Evolutionary conservation across 2,113 vertebrate species (phyloP).

Genomic region (Willisornis vidua): DNA sequence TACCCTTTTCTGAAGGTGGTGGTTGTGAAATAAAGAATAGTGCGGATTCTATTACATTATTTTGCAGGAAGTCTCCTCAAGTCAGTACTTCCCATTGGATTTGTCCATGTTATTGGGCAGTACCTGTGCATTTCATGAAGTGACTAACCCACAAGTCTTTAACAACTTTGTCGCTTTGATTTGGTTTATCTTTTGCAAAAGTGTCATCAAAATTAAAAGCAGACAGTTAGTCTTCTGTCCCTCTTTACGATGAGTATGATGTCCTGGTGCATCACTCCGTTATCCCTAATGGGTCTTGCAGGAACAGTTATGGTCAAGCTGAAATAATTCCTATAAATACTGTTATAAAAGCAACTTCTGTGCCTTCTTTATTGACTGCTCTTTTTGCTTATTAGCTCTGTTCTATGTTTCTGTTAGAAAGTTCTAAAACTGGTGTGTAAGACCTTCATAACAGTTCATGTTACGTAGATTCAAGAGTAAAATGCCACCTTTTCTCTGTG

Average conservation of each 20-base stretch:
- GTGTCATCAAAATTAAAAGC: background rate
- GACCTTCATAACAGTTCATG: background rate
- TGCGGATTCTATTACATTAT: background rate
- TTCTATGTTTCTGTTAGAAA: background rate
- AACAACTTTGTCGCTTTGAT: background rate
- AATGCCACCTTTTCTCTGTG: background rate
- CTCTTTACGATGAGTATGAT: background rate
- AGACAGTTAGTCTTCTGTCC: background rate
- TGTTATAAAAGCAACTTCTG: background rate
- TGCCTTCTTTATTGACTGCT: background rate
- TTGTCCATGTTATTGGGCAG: background rate
- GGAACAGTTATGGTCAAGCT: background rate
- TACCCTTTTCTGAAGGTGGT: background rate
- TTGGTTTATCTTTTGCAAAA: background rate
- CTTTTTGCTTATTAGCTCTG: background rate
- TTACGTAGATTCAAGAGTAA: background rate
- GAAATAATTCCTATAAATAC: background rate
- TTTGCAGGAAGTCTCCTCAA: background rate
- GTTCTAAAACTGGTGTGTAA: background rate
- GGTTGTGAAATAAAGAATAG: background rate
- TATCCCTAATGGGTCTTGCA: background rate
- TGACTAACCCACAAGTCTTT: background rate
- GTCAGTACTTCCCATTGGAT: background rate
- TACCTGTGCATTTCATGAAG: background rate
- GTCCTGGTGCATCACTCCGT: background rate